Percentiles rank a stretch among this genome's conserved stretches.
phyloP scores from a whole-genome alignment of 2,797 vertebrate genomes.

The Cephalopachus bancanus region DNA sequence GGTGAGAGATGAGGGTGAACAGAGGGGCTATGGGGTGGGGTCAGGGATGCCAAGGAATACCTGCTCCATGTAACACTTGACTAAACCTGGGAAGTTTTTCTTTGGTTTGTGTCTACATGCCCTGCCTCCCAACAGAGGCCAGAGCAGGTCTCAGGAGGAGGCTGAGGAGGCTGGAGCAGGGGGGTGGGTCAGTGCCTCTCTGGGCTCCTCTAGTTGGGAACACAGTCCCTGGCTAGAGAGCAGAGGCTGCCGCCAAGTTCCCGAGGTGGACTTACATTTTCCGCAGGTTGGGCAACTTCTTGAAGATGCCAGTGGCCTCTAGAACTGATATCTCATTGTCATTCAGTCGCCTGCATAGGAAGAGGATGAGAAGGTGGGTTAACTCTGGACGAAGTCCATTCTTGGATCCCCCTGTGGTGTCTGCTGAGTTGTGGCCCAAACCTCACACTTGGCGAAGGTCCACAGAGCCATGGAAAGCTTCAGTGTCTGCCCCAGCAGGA shows the following conservation, averaged over 20 bases:
- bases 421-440: fast-evolving
- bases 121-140: background rate
- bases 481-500: fast-evolving
- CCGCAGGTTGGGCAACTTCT: constrained; percentile 95
- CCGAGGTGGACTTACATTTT: constrained; percentile 94
- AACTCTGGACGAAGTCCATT: background rate
- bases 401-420: fast-evolving
- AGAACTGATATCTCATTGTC: constrained; percentile 97
- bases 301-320: constrained; percentile 94
- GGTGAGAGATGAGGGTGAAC: background rate
- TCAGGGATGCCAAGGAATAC: background rate
- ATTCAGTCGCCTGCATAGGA: constrained; percentile 93
- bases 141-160: fast-evolving
- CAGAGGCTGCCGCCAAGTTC: background rate
- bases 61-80: fast-evolving
- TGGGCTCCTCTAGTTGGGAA: background rate
- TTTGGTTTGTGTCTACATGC: background rate
- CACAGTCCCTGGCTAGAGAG: background rate
- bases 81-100: background rate
- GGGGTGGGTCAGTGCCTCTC: fast-evolving
- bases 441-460: background rate
- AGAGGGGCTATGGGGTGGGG: background rate
- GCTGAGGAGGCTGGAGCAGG: background rate
- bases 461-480: fast-evolving
- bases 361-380: background rate